Base-by-base conservation (phyloP, 1,140 invertebrate genomes). In the Sesamia nonagrioides region DNA sequence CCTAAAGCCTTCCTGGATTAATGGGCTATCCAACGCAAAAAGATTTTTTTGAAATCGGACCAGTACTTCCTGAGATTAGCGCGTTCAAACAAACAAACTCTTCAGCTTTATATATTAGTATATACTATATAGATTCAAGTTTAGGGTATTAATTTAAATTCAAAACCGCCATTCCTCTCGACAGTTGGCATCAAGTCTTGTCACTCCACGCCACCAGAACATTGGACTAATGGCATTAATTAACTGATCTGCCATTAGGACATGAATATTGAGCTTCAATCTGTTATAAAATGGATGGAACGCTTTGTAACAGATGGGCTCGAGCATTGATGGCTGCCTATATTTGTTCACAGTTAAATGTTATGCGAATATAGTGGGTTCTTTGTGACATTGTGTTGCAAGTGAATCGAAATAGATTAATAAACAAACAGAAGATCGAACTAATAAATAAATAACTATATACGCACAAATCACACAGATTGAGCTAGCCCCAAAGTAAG, bases 231-330 rank as follows among this genome's bases (percentile, higher is more conserved):
- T 37, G 21, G 61, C 7, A 63, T 63, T 42, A 42, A 63, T 63
- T 63, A 63, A 8, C 3, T 27, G n/a, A 42, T 11, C 9, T 17
- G 37, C 37, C 37, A 42, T 63, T 63, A 42, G 3, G 37, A 37
- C 37, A 42, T 63, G 37, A 63, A 63, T 63, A 40, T 63, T 63
- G 60, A 40, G 42, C 42, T 9, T 17, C 15, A 63, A 21, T 63
- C 61, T 63, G 61, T 21, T 8, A 18, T 1, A 42, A 11, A 42
- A 42, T 42, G 37, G 35, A 21, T 18, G 7, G 17, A 42, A 42
- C 37, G 17, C 37, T 40, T 63, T 40, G 37, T 63, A 42, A 63
- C 37, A 42, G 54, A 56, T 21, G 27, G 21, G 2, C 21, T 27
- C 9, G 0, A 13, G 21, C 18, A 21, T 21, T 58, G 54, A 58